These are phyloP conservation scores for Himalopsyche tibetana DNA, from an alignment of 2,888 invertebrate species.

Conservation along the genomic window DNA sequence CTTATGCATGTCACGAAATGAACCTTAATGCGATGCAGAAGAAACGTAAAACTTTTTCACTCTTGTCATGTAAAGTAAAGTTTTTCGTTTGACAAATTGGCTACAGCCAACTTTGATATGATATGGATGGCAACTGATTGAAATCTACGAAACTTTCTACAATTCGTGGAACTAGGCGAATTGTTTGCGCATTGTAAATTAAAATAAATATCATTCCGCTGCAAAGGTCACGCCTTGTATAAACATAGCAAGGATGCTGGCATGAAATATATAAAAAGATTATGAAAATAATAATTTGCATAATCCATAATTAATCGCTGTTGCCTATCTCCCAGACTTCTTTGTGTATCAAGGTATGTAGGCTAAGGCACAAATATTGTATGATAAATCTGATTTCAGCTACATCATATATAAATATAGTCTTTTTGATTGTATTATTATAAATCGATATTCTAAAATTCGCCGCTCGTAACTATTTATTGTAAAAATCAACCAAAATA, in stretches of 20 bases:
- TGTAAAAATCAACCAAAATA: too few species aligned
- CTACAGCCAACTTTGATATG: conserved; percentile 53
- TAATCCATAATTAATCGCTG: conserved; percentile 11
- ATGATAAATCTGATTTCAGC: background rate
- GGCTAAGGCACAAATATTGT: background rate
- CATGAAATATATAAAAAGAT: conserved; percentile 18
- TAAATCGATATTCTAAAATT: too few species aligned
- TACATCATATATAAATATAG: too few species aligned
- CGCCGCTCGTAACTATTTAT: too few species aligned
- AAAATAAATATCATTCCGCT: background rate
- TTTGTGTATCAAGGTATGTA: background rate
- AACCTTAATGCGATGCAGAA: background rate
- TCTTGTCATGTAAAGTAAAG: conserved; percentile 46
- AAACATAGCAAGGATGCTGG: conserved; percentile 19
- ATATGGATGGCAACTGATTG: conserved; percentile 52
- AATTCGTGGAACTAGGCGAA: conserved; percentile 51
- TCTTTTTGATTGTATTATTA: too few species aligned
- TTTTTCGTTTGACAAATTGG: conserved; percentile 57
- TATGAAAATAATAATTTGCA: background rate
- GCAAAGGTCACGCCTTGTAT: background rate
- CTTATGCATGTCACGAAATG: background rate
- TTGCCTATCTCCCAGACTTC: conserved; percentile 8
- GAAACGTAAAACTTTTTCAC: conserved; percentile 13
- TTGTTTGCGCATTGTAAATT: conserved; percentile 6
- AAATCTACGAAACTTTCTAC: conserved; percentile 55